These are phyloP conservation scores for Capromys pilorides DNA, from an alignment of 2,797 vertebrate genomes.

Conservation along the genomic window DNA sequence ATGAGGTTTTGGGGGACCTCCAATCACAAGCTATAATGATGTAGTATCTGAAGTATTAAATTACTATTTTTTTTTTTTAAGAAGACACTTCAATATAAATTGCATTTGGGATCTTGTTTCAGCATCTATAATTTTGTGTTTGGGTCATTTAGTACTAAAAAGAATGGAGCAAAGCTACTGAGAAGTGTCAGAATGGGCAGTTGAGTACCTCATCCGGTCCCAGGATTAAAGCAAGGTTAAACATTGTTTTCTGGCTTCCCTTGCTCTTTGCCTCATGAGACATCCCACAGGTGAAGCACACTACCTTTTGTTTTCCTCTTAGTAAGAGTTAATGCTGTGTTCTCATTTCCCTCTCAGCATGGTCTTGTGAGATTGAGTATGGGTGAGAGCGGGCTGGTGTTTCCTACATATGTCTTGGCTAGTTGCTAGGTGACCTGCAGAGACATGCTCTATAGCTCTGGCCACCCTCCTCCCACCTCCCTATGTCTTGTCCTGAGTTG, in stretches of 20 bases:
- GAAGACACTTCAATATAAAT: not conserved
- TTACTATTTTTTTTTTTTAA: not conserved
- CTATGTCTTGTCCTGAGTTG: constrained; percentile 30
- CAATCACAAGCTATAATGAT: not conserved
- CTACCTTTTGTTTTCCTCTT: not conserved
- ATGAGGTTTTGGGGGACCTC: not conserved
- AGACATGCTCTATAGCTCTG: not conserved
- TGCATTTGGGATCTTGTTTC: not conserved
- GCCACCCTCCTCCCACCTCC: not conserved
- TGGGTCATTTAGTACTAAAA: not conserved
- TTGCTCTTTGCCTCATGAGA: not conserved
- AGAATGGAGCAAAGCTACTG: not conserved
- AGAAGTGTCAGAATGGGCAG: not conserved
- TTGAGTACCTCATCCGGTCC: not conserved
- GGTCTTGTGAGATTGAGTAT: constrained; percentile 44
- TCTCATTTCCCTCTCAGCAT: constrained; percentile 14
- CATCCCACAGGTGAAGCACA: rapidly evolving
- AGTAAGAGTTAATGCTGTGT: constrained; percentile 5
- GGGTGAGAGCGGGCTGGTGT: constrained; percentile 61
- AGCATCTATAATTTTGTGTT: not conserved
- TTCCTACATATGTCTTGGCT: constrained; percentile 25
- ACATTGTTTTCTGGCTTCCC: not conserved
- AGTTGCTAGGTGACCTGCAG: constrained; percentile 77
- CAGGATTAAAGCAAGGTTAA: not conserved
- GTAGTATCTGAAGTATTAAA: not conserved